Base-by-base conservation (phyloP, 1,140 invertebrate genomes). In the Pseudomyrmex flavicornis region DNA sequence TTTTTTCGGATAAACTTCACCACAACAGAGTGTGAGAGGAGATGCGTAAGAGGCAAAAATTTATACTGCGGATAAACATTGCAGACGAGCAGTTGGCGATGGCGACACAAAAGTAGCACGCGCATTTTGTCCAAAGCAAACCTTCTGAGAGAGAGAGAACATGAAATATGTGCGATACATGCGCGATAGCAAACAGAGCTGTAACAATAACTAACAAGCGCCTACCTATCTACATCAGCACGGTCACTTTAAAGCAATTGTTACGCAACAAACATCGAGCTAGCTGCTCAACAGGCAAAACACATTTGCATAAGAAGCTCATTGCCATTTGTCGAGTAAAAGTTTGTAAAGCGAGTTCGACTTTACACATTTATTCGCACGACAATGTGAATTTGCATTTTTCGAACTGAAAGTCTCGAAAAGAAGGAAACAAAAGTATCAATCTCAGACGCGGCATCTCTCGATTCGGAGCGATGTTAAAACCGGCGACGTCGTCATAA, bases 1-100 rank as follows among this genome's bases (percentile, higher is more conserved):
- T 59, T 56, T 79, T 84, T 87, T 50, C 65, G 65, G 58, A n/a
- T 65, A 50, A 82, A 74, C 72, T 74, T 63, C 48, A 68, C 35
- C 22, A 26, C 72, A 59, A 65, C 52, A 59, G 2, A 15, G 9
- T 17, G 48, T 9, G 20, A 26, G 62, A 46, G 44, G 5, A 35
- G 63, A 50, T 35, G 35, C 4, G 26, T 61, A 68, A 83, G 1
- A 35, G 22, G 48, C 12, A 2, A 66, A 76, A 44, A 68, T 77
- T 68, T 56, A 44, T 13, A 12, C 54, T 35, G 26, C 15, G 35
- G 5, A 35, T 35, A 35, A 35, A 35, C 17, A 5, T 35, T 35
- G 35, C 35, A 7, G 0, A 35, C 35, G 5, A 35, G 5, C 35
- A 35, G 35, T 35, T 35, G 5, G 35, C 35, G 35, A 35, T 35